phyloP scores from a whole-genome alignment of 2,113 vertebrate species.

The Nycticorax nycticorax region DNA sequence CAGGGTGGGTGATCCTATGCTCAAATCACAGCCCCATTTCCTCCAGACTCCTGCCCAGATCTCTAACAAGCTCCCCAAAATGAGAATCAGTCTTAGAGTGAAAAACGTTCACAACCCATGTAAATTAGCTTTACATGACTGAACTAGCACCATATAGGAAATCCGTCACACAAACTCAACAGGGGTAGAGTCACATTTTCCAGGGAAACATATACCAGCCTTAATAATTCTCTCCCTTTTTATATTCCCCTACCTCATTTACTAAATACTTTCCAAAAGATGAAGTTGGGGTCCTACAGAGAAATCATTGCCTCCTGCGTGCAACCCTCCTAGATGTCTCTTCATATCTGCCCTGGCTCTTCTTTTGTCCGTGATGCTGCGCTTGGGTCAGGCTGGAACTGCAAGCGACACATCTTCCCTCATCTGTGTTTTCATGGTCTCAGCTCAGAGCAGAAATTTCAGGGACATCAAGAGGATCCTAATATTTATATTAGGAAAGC shows the following conservation, averaged over 20 bases:
- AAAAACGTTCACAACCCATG: not conserved
- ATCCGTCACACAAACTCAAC: not conserved
- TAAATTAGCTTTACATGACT: not conserved
- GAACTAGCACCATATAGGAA: not conserved
- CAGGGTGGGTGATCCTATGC: not conserved
- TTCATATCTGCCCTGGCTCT: not conserved
- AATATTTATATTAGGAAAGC: not conserved
- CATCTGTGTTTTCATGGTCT: not conserved
- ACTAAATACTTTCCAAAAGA: not conserved
- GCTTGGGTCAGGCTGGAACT: not conserved
- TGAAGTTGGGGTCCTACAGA: not conserved
- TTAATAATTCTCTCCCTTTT: not conserved
- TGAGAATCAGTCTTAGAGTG: not conserved
- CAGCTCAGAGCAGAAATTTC: not conserved
- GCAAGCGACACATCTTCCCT: rapidly evolving
- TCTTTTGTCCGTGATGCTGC: rapidly evolving
- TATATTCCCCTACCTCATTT: not conserved
- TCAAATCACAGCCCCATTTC: not conserved
- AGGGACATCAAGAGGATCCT: not conserved
- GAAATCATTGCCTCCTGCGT: not conserved
- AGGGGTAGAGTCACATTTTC: not conserved
- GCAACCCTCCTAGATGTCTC: not conserved
- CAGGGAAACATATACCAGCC: not conserved
- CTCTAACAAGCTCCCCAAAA: not conserved
- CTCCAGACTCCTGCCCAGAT: not conserved